Evolutionary conservation across 2,888 invertebrate species (phyloP).

Genomic region (Trachelus iudaicus): DNA sequence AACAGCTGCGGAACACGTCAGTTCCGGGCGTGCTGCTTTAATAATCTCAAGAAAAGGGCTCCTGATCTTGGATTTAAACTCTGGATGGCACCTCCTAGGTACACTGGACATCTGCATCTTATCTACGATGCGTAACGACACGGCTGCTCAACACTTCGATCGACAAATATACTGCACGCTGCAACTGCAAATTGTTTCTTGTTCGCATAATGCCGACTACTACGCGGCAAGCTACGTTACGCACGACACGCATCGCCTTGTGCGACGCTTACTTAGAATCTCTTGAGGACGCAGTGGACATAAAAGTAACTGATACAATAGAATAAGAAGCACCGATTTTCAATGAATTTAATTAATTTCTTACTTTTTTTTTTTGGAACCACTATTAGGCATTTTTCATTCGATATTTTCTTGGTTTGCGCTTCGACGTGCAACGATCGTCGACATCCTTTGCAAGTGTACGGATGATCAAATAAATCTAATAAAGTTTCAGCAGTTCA

Average conservation of each 20-base stretch:
- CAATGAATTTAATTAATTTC: not conserved
- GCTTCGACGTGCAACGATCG: no score
- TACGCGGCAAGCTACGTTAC: not conserved
- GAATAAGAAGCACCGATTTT: not conserved
- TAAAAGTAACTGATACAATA: not conserved
- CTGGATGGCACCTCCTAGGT: slow-evolving; percentile 37
- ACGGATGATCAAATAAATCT: not conserved
- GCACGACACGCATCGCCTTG: not conserved
- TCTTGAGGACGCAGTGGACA: not conserved
- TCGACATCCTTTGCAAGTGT: not conserved
- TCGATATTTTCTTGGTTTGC: no score
- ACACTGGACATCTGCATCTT: slow-evolving; percentile 33
- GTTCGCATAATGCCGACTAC: not conserved
- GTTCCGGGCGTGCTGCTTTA: slow-evolving; percentile 79
- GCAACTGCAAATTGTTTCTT: not conserved
- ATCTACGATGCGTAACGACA: slow-evolving; percentile 36
- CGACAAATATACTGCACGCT: not conserved
- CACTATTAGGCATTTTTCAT: no score
- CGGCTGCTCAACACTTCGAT: not conserved
- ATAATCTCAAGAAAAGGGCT: slow-evolving; percentile 73
- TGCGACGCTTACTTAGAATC: not conserved
- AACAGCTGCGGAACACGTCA: slow-evolving; percentile 76
- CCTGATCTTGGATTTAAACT: slow-evolving; percentile 39
- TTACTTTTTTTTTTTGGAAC: not conserved
- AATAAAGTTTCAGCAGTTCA: slow-evolving; percentile 15